These are phyloP conservation scores for Sycobia sp. DNA, from an alignment of 1,140 invertebrate species.

Conservation along the genomic window DNA sequence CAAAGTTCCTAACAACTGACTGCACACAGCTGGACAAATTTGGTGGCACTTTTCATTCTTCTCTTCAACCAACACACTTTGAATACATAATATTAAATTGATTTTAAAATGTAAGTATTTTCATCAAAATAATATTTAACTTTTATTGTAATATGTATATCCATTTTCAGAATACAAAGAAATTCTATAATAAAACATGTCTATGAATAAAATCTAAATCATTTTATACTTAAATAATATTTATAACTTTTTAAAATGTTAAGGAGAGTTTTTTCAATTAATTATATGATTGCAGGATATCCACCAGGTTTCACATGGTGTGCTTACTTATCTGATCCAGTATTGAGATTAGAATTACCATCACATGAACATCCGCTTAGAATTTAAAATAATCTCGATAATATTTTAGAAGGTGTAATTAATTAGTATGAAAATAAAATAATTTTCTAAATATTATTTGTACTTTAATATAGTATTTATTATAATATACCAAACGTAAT, in stretches of 20 bases:
- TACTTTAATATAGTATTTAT: too few species aligned
- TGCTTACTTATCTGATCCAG: conserved; percentile 56
- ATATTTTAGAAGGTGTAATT: not conserved
- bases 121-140: not conserved
- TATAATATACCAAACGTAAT: too few species aligned
- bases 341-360: conserved; percentile 41
- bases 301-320: conserved; percentile 60
- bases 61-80: conserved; percentile 46
- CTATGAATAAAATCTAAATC: not conserved
- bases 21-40: conserved; percentile 57
- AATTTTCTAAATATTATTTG: not conserved
- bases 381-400: conserved; percentile 1
- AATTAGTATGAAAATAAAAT: conserved; percentile 23
- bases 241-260: not conserved
- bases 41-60: conserved; percentile 48
- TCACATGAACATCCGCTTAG: conserved; percentile 17
- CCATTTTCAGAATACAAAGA: not conserved
- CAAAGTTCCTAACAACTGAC: conserved; percentile 47
- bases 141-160: not conserved
- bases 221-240: not conserved
- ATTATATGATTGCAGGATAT: conserved; percentile 52
- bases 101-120: conserved; percentile 30
- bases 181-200: not conserved
- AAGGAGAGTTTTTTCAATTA: not conserved
- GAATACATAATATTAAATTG: conserved; percentile 43